Percentiles rank a stretch among this genome's conserved stretches.
Evolutionary conservation across 2,888 invertebrate species (phyloP).

Genomic region (Campoletis raptor): DNA sequence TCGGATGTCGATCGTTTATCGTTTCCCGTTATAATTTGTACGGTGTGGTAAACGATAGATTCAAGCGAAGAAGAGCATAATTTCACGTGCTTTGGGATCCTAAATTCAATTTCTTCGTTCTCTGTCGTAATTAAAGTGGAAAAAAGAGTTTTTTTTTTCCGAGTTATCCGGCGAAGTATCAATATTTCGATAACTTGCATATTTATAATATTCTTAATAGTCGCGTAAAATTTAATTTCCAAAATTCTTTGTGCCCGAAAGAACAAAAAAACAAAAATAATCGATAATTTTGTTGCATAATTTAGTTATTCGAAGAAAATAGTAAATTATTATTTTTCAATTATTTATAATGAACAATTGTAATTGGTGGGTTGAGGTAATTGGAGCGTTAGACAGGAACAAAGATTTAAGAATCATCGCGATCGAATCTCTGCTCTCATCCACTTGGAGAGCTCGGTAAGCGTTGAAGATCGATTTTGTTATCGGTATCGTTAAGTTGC

Average conservation of each 20-base stretch:
- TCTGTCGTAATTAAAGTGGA: too few relatives aligned
- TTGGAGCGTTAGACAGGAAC: slow-evolving; percentile 1
- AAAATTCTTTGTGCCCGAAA: not conserved
- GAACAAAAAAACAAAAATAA: not conserved
- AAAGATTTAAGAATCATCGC: slow-evolving; percentile 13
- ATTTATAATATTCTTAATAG: not conserved
- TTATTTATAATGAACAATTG: not conserved
- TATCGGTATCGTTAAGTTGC: slow-evolving; percentile 66
- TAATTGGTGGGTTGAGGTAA: not conserved
- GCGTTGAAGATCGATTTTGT: slow-evolving; percentile 68
- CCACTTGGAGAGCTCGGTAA: slow-evolving; percentile 22
- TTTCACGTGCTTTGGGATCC: not conserved
- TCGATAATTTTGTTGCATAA: not conserved
- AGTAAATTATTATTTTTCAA: not conserved
- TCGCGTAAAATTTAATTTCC: not conserved
- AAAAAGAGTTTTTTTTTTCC: not conserved
- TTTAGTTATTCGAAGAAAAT: not conserved
- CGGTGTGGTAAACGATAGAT: slow-evolving; percentile 2
- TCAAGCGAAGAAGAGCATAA: not conserved
- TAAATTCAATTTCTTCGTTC: not conserved
- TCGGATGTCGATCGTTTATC: slow-evolving; percentile 67
- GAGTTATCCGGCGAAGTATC: not conserved
- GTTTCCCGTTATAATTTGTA: slow-evolving; percentile 36
- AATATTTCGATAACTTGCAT: not conserved
- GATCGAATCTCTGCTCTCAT: slow-evolving; percentile 24